Base-by-base conservation (phyloP, 2,888 invertebrate species). In the Hydraecia micacea region DNA sequence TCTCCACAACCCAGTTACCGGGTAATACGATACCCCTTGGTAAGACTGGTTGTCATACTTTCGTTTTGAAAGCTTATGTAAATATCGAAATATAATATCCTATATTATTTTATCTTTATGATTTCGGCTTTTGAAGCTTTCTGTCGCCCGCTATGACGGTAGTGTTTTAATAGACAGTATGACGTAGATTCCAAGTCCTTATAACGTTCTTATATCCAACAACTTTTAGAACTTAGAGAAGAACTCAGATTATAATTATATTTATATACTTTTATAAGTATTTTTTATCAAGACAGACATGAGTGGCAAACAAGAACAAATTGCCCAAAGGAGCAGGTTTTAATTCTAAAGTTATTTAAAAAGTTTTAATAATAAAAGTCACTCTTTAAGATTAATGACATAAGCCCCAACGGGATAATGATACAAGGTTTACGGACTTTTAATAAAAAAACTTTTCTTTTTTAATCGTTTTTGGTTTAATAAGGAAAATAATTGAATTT, bases 381-480 rank as follows among this genome's bases (percentile, higher is more conserved):
- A 69, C 52, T 70, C 79, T 70, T 52, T 13, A 70, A 67, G 69
- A 85, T 83, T 68, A 75, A 85, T 86, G 71, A 68, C 71, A 68
- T 65, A 75, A 75, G 55, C 36, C 21, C 28, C 58, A 73, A 49
- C 49, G 46, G 71, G 42, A 77, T 75, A 36, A 80, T 73, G 68
- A 73, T 85, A 15, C 11, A 66, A 66, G 1, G n/a, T 42, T 79
- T 67, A 62, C 32, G 46, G 18, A 49, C 9, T 69, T 63, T 70
- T 75, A 77, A 25, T 70, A 42, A n/a, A 66, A 49, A 76, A 79
- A 77, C 39, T 77, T 83, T 86, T 58, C 32, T 70, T 69, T 82
- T 62, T 62, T 42, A 25, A 66, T 21, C 36, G 9, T 60, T 73
- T 67, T n/a, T 5, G 8, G 49, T 15, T 60, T 79, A 46, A 55